Conservation (phyloP, 2,797 vertebrate species). For the Cuniculus paca region DNA sequence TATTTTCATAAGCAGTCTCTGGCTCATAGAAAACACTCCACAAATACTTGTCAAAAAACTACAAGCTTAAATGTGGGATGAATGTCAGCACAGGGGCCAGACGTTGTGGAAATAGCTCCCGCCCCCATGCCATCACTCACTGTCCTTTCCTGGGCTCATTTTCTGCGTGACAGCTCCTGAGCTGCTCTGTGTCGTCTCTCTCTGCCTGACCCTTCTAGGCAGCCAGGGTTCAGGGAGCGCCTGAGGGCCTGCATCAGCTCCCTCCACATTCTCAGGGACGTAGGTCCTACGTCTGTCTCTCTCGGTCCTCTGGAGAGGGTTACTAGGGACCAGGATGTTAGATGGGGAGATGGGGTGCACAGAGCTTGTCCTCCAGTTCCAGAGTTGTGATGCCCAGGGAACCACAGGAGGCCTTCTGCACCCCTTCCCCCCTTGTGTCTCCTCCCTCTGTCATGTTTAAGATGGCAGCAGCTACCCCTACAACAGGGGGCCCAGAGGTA, state of each 20-base stretch:
- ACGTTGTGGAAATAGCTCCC: background rate
- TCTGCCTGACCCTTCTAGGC: background rate
- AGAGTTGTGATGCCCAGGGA: background rate
- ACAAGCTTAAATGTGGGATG: background rate
- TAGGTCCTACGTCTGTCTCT: background rate
- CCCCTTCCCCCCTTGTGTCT: background rate
- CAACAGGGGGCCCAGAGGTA: background rate
- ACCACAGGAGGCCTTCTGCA: background rate
- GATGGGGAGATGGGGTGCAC: background rate
- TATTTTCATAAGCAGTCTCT: background rate
- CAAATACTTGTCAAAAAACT: background rate
- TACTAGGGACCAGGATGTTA: no score
- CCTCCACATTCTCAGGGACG: background rate
- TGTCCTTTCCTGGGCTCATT: background rate
- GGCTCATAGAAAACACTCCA: background rate
- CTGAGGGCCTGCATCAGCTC: background rate
- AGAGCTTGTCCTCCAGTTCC: accelerated
- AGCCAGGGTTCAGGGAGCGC: background rate
- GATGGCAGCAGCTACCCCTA: background rate
- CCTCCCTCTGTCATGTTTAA: background rate
- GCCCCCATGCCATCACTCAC: background rate
- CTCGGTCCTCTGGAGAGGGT: background rate
- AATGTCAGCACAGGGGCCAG: background rate
- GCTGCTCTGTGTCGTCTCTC: background rate
- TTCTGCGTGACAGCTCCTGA: background rate